Base-by-base conservation (phyloP, 2,888 invertebrate species). In the Leucania comma region DNA sequence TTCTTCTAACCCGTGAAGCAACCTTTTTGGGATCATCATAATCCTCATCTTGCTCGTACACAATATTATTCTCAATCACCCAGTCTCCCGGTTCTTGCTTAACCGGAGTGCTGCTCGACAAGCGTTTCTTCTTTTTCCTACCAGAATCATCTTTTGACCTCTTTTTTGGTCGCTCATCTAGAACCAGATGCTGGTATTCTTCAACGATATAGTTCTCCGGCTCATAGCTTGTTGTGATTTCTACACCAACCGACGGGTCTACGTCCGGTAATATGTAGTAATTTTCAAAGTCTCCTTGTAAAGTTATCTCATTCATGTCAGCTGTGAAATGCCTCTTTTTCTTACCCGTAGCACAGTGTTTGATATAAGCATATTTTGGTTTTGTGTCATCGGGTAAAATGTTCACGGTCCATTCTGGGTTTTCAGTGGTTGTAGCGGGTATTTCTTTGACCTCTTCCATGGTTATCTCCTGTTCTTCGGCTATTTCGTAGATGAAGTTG, bases 401-500 rank as follows among this genome's bases (percentile, higher is more conserved):
- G 63, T 95, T 95, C 0, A 95, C 94, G 2, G 91, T 93, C 96
- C 95, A 95, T n/a, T 95, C 94, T 0, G 89, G 87, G 70, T 90
- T 90, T 0, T 90, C 91, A 0, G 88, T 71, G 0, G 12, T 24
- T 0, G 88, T 72, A 0, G 85, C 85, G 0, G 94, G 92, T 17
- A 94, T 94, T 61, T 95, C 95, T 60, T 93, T 94, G 0, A 84
- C 82, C 48, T 95, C 95, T 17, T 96, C 95, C 95, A 95, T 95
- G 0, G 92, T 87, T 5, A 96, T 95, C 75, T 96, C 96, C 66
- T 96, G 95, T 65, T 96, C 96, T 32, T 95, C 95, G 0, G 95
- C 96, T n/a, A 96, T 96, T 75, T 95, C 95, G 68, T 95, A 96
- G 1, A 95, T 95, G 83, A 95, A 95, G 80, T 95, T 94, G 65